Evolutionary conservation across 2,797 vertebrate genomes (phyloP).

Genomic region (Oreonectes daqikongensis): DNA sequence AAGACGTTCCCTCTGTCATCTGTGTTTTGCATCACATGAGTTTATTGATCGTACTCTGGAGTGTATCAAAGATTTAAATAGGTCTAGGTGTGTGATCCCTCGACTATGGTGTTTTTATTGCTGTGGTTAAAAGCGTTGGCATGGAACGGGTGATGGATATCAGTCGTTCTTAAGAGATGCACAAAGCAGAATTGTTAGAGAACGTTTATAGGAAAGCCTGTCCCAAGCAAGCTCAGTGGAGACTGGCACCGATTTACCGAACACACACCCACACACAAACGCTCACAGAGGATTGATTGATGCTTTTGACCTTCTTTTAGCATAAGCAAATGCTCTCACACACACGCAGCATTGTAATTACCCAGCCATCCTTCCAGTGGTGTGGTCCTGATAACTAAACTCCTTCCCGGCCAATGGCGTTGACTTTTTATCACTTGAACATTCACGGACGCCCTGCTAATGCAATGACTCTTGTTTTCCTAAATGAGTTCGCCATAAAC

Average conservation of each 20-base stretch:
- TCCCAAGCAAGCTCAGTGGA: slow-evolving; percentile 9
- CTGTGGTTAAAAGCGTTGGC: neutral
- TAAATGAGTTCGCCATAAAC: slow-evolving; percentile 11
- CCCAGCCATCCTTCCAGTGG: slow-evolving; percentile 58
- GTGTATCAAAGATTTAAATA: slow-evolving; percentile 23
- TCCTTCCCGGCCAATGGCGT: slow-evolving; percentile 2
- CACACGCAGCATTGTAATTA: slow-evolving; percentile 62
- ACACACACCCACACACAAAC: slow-evolving; percentile 23
- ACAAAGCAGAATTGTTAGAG: slow-evolving; percentile 11
- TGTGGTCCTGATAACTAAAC: slow-evolving; percentile 31
- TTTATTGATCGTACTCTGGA: slow-evolving; percentile 31
- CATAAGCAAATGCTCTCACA: neutral
- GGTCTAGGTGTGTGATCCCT: neutral
- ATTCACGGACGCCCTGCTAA: neutral
- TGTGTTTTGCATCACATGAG: neutral
- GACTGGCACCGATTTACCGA: slow-evolving; percentile 34
- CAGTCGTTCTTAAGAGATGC: slow-evolving; percentile 19
- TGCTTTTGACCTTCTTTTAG: slow-evolving; percentile 38
- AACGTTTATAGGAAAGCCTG: neutral
- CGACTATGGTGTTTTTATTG: neutral
- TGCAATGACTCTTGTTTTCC: slow-evolving; percentile 13
- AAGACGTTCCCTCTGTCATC: slow-evolving; percentile 18
- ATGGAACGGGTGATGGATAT: slow-evolving; percentile 6
- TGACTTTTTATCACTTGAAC: slow-evolving; percentile 1
- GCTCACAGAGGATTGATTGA: slow-evolving; percentile 39